These are phyloP conservation scores for Pollimyrus isidori DNA, from an alignment of 2,113 vertebrate genomes.

Conservation along the genomic window DNA sequence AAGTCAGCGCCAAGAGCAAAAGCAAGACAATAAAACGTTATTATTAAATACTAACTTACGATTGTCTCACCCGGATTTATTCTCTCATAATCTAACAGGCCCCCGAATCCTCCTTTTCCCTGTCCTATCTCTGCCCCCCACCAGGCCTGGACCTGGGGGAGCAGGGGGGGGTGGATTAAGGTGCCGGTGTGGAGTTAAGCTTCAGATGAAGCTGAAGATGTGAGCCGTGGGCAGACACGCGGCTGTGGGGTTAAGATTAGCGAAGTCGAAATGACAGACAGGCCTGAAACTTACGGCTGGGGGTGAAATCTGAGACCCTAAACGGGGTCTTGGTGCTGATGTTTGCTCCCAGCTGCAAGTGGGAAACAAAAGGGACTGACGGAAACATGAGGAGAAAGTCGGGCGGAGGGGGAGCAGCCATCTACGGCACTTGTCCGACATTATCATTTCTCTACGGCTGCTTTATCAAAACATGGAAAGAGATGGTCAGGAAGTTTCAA, in stretches of 20 bases:
- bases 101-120: constrained; percentile 11
- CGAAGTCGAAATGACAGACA: neutral
- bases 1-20: neutral
- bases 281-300: neutral
- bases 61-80: neutral
- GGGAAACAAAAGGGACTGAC: neutral
- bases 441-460: neutral
- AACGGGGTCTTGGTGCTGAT: neutral
- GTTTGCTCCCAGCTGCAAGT: neutral
- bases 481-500: neutral
- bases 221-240: constrained; percentile 21
- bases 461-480: neutral
- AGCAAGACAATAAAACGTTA: neutral
- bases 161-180: constrained; percentile 47
- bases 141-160: constrained; percentile 36
- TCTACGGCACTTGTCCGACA: neutral
- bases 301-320: neutral
- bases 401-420: neutral
- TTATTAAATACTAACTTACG: neutral
- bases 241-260: constrained; percentile 17
- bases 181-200: constrained; percentile 38
- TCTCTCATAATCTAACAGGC: constrained; percentile 8
- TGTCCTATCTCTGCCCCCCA: constrained; percentile 15
- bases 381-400: neutral
- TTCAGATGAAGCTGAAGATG: constrained; percentile 45